Evolutionary conservation across 2,113 vertebrate species (phyloP), one percentile per base, ranked within the genome.

Genomic region (Ascaphus truei): DNA sequence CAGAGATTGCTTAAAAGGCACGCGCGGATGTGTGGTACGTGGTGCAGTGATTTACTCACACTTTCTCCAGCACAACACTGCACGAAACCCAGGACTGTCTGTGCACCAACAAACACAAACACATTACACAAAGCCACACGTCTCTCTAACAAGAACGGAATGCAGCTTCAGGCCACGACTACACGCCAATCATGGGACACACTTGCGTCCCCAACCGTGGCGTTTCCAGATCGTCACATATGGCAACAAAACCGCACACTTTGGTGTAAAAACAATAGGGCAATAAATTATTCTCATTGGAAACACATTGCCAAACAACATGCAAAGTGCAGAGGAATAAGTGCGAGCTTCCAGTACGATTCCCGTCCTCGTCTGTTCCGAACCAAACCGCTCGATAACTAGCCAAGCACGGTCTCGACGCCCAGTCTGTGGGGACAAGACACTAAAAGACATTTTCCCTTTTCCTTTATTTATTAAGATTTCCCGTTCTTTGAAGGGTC

Each of bases 301-400:
- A 82, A 81, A 68, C 81, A 81, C 71, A 66, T 68, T 72, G 75
- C 73, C n/a, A 75, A 71, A 57, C 59, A 51, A 75, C 78, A 57
- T 27, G 55, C 33, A 68, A 75, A 77, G 41, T 25, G 74, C 62
- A 36, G 36, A n/a, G 75, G 76, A 74, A 64, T 20, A 25, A 18
- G 50, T 3, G 55, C 75, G 72, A 56, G 68, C 75, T 79, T 72
- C 78, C 75, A 23, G 53, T 74, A 69, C 29, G 59, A 57, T 60
- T 60, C 65, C 60, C 63, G 75, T 71, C 73, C 71, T 81, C 76
- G 73, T 39, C 76, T 77, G 20, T 48, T 48, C 67, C 74, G 59
- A 77, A 79, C 62, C 68, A 62, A 75, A 75, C 78, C 81, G 41
- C 79, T 62, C 37, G 72, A 76, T 82, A 66, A 73, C 62, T 62